Evolutionary conservation across 2,113 vertebrate genomes (phyloP).

Genomic region (Mugil cephalus): DNA sequence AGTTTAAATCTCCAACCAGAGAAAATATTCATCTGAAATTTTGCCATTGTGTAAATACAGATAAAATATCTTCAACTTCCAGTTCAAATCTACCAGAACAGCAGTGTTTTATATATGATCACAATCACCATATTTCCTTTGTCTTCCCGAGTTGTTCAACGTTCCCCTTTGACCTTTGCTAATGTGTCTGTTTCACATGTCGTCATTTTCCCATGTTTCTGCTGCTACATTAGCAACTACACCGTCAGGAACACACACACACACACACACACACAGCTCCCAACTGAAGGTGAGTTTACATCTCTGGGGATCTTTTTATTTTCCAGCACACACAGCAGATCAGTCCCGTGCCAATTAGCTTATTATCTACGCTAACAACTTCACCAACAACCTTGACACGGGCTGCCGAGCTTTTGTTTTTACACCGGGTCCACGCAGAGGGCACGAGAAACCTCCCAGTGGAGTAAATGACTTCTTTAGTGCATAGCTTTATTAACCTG

Average conservation of each 20-base stretch:
- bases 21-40: too few species aligned
- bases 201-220: background rate
- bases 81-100: too few species aligned
- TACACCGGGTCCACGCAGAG: background rate
- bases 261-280: slow-evolving; percentile 26
- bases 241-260: slow-evolving; percentile 57
- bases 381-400: slow-evolving; percentile 55
- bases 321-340: slow-evolving; percentile 79
- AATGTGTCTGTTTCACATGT: slow-evolving; percentile 39
- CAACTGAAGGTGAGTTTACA: slow-evolving; percentile 48
- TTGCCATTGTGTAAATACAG: too few species aligned
- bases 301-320: slow-evolving; percentile 82
- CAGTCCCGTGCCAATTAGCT: slow-evolving; percentile 78
- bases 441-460: background rate
- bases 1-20: too few species aligned
- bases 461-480: background rate
- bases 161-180: slow-evolving; percentile 45
- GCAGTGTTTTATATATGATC: too few species aligned
- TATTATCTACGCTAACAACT: slow-evolving; percentile 74
- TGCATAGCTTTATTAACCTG: slow-evolving; percentile 8
- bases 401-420: slow-evolving; percentile 28
- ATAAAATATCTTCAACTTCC: too few species aligned
- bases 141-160: background rate
- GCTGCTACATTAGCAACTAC: slow-evolving; percentile 28
- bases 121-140: background rate